Percentiles rank a stretch among this genome's conserved stretches.
phyloP scores from a whole-genome alignment of 64 coral and sea anemone species.

The Catalaphyllia jardinei region DNA sequence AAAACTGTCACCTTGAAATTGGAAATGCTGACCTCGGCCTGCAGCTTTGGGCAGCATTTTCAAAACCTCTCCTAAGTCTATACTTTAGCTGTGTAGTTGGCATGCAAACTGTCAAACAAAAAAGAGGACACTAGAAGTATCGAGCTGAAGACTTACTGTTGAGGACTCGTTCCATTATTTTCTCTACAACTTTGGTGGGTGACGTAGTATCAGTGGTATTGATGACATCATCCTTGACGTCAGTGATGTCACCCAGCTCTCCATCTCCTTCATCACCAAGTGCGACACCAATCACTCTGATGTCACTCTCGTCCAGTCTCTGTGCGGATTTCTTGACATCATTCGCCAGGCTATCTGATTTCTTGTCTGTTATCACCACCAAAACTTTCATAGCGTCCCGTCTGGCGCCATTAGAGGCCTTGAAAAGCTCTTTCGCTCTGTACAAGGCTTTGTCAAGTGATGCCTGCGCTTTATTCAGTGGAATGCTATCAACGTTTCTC shows the following conservation, averaged over 20 bases:
- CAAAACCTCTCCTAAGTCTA: too few relatives aligned
- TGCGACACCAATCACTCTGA: conserved; percentile 53
- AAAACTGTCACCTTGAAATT: too few relatives aligned
- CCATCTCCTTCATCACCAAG: conserved; percentile 58
- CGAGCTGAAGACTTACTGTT: conserved; percentile 35
- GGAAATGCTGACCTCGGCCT: too few relatives aligned
- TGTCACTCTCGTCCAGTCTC: conserved; percentile 44
- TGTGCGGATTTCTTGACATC: conserved; percentile 31
- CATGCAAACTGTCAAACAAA: background rate
- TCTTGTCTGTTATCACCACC: conserved; percentile 65
- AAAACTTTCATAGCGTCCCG: conserved; percentile 53
- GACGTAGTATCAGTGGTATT: conserved; percentile 31
- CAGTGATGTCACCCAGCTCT: conserved; percentile 43
- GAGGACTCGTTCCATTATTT: conserved; percentile 45
- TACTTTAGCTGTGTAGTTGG: too few relatives aligned
- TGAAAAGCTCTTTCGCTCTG: conserved; percentile 64
- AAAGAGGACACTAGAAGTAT: too few relatives aligned
- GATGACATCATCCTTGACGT: conserved; percentile 47
- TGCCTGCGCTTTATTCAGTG: conserved; percentile 35
- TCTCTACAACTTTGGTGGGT: conserved; percentile 68
- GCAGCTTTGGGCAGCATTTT: too few relatives aligned
- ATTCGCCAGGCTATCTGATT: conserved; percentile 36
- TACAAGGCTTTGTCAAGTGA: conserved; percentile 79
- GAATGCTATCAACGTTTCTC: conserved; percentile 37
- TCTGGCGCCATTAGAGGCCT: conserved; percentile 38